phyloP scores from a whole-genome alignment of 1,140 invertebrate species.

The Calliopsis andreniformis region DNA sequence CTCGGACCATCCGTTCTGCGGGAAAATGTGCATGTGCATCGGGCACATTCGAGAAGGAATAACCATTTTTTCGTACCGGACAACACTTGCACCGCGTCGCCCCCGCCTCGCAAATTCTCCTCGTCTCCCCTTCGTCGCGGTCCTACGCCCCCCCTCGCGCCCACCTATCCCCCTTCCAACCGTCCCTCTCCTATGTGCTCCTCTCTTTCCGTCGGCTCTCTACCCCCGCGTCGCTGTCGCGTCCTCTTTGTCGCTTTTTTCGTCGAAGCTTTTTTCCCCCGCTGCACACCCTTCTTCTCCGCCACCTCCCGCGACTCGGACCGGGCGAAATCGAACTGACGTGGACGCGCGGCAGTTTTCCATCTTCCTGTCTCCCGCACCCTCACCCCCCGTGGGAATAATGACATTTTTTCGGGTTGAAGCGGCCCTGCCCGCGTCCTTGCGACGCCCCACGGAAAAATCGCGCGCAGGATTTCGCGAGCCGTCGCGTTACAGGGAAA shows the following conservation, averaged over 20 bases:
- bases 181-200: constrained; percentile 22
- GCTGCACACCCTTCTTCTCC: constrained; percentile 26
- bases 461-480: neutral
- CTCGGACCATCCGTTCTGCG: constrained; percentile 70
- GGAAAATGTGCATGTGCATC: constrained; percentile 74
- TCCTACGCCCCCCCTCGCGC: neutral
- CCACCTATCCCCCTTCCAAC: constrained; percentile 16
- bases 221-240: constrained; percentile 19
- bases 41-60: constrained; percentile 75
- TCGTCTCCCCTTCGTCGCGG: constrained; percentile 38
- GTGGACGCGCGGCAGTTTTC: constrained; percentile 68
- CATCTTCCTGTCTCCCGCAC: constrained; percentile 57
- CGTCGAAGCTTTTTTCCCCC: constrained; percentile 41
- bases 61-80: constrained; percentile 71
- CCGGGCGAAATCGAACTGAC: constrained; percentile 66
- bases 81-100: constrained; percentile 65
- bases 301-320: constrained; percentile 51
- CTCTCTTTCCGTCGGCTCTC: neutral
- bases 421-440: constrained; percentile 16
- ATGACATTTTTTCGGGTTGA: constrained; percentile 63
- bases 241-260: constrained; percentile 43
- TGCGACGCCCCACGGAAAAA: neutral
- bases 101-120: constrained; percentile 56
- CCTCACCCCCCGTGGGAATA: constrained; percentile 50
- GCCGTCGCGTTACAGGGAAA: neutral